These are phyloP conservation scores for Phalangium opilio DNA, from an alignment of 2,888 invertebrate species.

Conservation along the genomic window DNA sequence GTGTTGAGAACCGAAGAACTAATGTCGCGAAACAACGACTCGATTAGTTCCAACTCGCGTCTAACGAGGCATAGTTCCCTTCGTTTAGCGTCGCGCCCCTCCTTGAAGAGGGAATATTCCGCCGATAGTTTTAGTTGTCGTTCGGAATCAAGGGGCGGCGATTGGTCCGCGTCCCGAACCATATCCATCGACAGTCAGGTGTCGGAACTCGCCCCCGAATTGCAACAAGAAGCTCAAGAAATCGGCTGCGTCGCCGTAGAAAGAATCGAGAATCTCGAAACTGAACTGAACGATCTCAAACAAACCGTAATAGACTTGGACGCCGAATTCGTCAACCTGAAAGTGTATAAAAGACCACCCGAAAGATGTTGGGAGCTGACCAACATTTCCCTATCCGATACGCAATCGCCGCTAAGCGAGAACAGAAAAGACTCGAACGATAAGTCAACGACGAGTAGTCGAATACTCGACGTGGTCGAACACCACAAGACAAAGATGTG, in stretches of 20 bases:
- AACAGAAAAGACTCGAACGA: background rate
- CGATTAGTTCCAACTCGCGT: background rate
- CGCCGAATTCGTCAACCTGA: background rate
- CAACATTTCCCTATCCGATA: background rate
- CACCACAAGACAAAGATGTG: background rate
- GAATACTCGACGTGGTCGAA: background rate
- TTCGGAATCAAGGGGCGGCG: background rate
- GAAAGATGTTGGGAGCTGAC: constrained; percentile 1
- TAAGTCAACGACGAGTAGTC: background rate
- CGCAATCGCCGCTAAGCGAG: background rate
- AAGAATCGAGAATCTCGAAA: background rate
- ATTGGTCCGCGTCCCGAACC: background rate
- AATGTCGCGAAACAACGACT: background rate
- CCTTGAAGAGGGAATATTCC: background rate
- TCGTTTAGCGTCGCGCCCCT: too few relatives aligned
- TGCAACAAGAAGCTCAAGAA: background rate
- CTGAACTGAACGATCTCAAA: background rate
- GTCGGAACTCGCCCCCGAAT: background rate
- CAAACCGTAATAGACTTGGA: constrained; percentile 1
- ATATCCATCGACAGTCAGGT: background rate
- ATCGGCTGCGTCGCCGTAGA: background rate
- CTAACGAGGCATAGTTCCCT: background rate
- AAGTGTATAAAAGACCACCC: background rate
- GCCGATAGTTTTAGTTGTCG: background rate
- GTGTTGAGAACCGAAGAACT: background rate